Percentiles rank a stretch among this genome's conserved stretches.
Evolutionary conservation across 92 coral and sea anemone species (phyloP).

Genomic region (Porites rus): DNA sequence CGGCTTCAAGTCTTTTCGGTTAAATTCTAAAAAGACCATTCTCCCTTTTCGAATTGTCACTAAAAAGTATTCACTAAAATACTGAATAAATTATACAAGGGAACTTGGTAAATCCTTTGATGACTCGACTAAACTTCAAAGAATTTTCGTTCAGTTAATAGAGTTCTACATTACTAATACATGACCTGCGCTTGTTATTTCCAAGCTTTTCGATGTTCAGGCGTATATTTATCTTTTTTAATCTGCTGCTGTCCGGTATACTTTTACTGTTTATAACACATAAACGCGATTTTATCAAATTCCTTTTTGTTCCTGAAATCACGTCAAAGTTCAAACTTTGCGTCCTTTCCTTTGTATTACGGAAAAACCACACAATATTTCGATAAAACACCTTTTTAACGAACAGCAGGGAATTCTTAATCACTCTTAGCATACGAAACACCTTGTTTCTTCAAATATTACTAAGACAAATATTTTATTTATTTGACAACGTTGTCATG

Average conservation of each 20-base stretch:
- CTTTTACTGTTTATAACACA: not conserved
- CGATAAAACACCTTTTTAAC: not conserved
- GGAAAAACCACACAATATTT: not conserved
- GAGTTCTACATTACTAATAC: not conserved
- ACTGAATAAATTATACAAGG: too few species aligned
- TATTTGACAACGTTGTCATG: not conserved
- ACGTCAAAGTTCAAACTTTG: not conserved
- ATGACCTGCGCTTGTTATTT: not conserved
- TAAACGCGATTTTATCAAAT: not conserved
- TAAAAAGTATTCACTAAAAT: not conserved
- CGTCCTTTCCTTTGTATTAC: not conserved
- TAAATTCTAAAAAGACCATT: not conserved
- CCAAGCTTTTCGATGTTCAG: not conserved
- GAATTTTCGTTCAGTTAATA: too few species aligned
- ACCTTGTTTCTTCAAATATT: not conserved
- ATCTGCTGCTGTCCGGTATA: not conserved
- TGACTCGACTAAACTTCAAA: not conserved
- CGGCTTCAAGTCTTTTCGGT: not conserved
- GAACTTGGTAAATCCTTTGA: not conserved
- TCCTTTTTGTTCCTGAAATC: not conserved
- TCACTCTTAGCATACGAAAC: not conserved
- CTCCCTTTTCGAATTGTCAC: conserved; percentile 6
- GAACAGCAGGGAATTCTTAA: conserved; percentile 29
- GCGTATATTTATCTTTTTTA: not conserved
- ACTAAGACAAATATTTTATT: not conserved